Evolutionary conservation across 92 coral and sea anemone species (phyloP).

Genomic region (Porites evermanni): DNA sequence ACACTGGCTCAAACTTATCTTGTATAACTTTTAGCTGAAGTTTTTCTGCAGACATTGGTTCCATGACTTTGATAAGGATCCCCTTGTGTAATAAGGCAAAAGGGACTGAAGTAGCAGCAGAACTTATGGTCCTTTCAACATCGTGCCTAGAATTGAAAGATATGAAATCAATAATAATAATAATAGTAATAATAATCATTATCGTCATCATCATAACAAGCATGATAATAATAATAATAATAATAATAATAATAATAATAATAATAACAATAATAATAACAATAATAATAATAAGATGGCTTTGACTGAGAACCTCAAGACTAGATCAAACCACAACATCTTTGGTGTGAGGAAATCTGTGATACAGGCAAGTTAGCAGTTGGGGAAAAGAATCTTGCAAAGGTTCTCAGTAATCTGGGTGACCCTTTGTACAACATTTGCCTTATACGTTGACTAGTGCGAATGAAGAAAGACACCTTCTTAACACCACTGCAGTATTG

Average conservation of each 20-base stretch:
- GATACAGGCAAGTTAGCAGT: too few relatives aligned
- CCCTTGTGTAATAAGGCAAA: conserved; percentile 56
- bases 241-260: not conserved
- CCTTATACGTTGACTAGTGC: too few relatives aligned
- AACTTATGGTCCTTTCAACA: conserved; percentile 73
- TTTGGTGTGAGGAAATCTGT: too few relatives aligned
- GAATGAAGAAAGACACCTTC: too few relatives aligned
- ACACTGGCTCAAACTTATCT: conserved; percentile 91
- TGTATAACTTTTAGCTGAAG: conserved; percentile 77
- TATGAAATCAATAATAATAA: not conserved
- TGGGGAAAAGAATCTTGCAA: too few relatives aligned
- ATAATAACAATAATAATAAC: not conserved
- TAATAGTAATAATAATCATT: too few relatives aligned
- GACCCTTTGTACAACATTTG: too few relatives aligned
- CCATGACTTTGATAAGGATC: conserved; percentile 72
- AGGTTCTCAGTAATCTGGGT: too few relatives aligned
- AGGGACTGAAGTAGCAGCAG: conserved; percentile 60
- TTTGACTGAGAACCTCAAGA: too few relatives aligned
- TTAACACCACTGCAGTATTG: too few relatives aligned
- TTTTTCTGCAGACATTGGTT: conserved; percentile 80
- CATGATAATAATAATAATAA: too few relatives aligned
- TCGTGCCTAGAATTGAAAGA: conserved; percentile 65
- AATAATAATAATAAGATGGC: not conserved
- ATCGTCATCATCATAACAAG: not conserved
- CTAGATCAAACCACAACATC: too few relatives aligned